Percentiles rank a stretch among this genome's conserved stretches.
phyloP scores from a whole-genome alignment of 2,888 invertebrate genomes.

The Sericinus montela region DNA sequence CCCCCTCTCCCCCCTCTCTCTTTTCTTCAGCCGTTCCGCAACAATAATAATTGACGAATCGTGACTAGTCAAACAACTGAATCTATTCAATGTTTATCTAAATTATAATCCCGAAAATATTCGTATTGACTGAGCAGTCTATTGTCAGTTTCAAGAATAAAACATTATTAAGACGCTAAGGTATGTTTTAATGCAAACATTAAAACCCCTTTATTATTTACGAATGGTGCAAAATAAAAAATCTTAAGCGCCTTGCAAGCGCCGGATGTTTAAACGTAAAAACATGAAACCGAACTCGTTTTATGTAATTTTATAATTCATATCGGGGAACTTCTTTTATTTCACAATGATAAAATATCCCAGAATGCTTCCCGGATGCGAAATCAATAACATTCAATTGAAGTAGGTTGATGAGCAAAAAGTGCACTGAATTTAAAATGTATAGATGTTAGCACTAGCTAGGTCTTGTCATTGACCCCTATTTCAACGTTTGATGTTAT shows the following conservation, averaged over 20 bases:
- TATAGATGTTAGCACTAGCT: constrained; percentile 52
- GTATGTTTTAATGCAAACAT: constrained; percentile 3
- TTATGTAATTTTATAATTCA: constrained; percentile 31
- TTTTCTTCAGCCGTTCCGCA: constrained; percentile 49
- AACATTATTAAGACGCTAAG: constrained; percentile 11
- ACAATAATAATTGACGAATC: constrained; percentile 49
- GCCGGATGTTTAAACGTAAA: constrained; percentile 36
- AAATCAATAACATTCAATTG: constrained; percentile 14
- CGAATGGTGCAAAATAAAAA: constrained; percentile 22
- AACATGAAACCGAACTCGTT: constrained; percentile 36
- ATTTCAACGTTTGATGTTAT: constrained; percentile 26
- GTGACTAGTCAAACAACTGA: constrained; percentile 47
- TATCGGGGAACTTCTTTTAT: constrained; percentile 24
- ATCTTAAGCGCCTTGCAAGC: constrained; percentile 22
- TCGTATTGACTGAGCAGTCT: background rate
- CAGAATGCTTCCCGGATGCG: constrained; percentile 27
- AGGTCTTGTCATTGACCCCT: constrained; percentile 76
- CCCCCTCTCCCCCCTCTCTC: constrained; percentile 24
- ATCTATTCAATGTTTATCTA: background rate
- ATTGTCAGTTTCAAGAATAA: constrained; percentile 3
- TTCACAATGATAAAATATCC: constrained; percentile 21
- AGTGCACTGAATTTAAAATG: constrained; percentile 34
- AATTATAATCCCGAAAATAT: background rate
- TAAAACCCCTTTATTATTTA: constrained; percentile 18
- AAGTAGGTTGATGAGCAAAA: constrained; percentile 27